These are phyloP conservation scores for Balanococcus diminutus DNA, from an alignment of 2,888 invertebrate species.

Conservation along the genomic window DNA sequence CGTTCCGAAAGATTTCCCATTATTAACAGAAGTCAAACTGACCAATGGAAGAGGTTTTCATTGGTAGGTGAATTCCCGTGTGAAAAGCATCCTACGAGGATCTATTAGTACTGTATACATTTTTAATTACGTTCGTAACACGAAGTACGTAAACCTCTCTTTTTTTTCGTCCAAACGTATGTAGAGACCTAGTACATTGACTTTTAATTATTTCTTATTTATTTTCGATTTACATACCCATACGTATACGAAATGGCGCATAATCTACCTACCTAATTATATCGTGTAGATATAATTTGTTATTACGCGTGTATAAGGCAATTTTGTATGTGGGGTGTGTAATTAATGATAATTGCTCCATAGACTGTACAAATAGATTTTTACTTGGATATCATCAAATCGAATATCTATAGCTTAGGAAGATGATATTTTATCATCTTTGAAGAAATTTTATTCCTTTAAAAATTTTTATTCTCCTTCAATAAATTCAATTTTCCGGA, in stretches of 20 bases:
- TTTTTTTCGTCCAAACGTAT: background rate
- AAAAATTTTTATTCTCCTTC: too few species aligned
- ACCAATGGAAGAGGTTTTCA: constrained; percentile 20
- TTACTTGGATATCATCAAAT: background rate
- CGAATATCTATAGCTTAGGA: background rate
- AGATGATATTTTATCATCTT: too few species aligned
- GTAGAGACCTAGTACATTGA: constrained; percentile 26
- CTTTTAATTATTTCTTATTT: constrained; percentile 48
- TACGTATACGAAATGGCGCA: background rate
- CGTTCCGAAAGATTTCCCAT: constrained; percentile 35
- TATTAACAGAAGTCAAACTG: background rate
- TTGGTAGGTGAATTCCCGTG: constrained; percentile 34
- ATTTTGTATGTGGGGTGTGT: background rate
- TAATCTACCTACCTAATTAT: background rate
- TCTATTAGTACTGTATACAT: constrained; percentile 24
- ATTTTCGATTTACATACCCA: constrained; percentile 47
- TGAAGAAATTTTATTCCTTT: too few species aligned
- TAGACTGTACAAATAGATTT: too few species aligned
- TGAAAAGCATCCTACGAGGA: constrained; percentile 8
- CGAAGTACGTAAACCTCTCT: background rate
- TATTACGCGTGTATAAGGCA: constrained; percentile 18
- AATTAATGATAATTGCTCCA: background rate
- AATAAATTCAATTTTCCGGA: too few species aligned
- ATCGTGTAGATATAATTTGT: background rate
- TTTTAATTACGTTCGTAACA: constrained; percentile 37